Percentiles rank a stretch among this genome's conserved stretches.
Evolutionary conservation across 2,797 vertebrate species (phyloP).

Genomic region (Neosilurus hyrtlii): DNA sequence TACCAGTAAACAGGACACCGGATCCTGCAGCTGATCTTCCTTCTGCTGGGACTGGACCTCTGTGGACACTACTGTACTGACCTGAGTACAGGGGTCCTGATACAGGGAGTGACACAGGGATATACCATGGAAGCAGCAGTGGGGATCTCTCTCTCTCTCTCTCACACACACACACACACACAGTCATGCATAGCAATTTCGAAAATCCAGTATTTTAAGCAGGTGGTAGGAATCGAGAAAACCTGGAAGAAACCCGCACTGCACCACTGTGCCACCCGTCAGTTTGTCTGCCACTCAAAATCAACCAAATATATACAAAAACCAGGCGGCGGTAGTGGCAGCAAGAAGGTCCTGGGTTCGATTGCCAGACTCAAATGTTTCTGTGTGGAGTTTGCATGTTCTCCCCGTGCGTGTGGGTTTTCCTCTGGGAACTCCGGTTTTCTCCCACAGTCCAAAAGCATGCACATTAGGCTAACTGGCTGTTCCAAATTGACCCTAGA

Average conservation of each 20-base stretch:
- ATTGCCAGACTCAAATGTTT: too few relatives aligned
- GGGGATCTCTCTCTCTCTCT: too few relatives aligned
- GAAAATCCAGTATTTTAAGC: neutral
- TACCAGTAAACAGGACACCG: constrained; percentile 67
- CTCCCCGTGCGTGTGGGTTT: too few relatives aligned
- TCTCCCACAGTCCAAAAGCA: too few relatives aligned
- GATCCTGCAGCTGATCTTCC: constrained; percentile 51
- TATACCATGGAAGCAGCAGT: neutral
- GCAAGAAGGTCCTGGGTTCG: too few relatives aligned
- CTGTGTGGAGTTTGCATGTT: too few relatives aligned
- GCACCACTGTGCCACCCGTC: too few relatives aligned
- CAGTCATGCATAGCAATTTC: neutral
- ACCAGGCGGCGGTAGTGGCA: too few relatives aligned
- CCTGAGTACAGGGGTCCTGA: constrained; percentile 22
- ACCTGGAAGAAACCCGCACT: neutral
- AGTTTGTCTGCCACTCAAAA: neutral
- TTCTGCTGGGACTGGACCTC: constrained; percentile 42
- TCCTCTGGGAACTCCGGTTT: too few relatives aligned
- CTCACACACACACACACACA: neutral
- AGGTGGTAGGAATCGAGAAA: neutral
- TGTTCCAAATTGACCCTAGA: too few relatives aligned
- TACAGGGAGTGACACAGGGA: neutral
- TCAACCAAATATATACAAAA: neutral
- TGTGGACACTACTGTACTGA: constrained; percentile 39
- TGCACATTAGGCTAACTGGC: too few relatives aligned